Evolutionary conservation across 2,888 invertebrate species (phyloP).

Genomic region (Cryptops parisi): DNA sequence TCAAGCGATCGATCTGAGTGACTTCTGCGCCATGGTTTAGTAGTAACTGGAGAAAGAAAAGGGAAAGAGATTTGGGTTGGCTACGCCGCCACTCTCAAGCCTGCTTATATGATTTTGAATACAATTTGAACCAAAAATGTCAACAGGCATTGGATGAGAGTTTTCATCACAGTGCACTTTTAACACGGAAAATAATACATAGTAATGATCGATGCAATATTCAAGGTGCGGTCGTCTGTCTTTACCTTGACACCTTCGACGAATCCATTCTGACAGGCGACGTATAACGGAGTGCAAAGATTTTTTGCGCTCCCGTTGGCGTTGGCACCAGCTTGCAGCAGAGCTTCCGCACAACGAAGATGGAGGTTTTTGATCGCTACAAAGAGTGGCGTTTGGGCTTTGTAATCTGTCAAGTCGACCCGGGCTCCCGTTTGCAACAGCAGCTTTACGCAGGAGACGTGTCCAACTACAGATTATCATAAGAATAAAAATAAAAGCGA

Average conservation of each 20-base stretch:
- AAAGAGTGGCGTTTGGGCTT: slow-evolving; percentile 26
- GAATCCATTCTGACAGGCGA: slow-evolving; percentile 24
- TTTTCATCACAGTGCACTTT: too few relatives aligned
- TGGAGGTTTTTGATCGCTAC: slow-evolving; percentile 24
- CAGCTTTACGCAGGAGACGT: slow-evolving; percentile 17
- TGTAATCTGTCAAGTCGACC: slow-evolving; percentile 22
- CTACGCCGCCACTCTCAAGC: too few relatives aligned
- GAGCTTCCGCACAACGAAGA: slow-evolving; percentile 20
- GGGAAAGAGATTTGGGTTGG: not conserved
- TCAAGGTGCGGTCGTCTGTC: too few relatives aligned
- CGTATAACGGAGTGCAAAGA: slow-evolving; percentile 23
- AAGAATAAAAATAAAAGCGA: too few relatives aligned
- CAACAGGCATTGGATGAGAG: too few relatives aligned
- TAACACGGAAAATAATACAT: too few relatives aligned
- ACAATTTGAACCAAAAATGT: not conserved
- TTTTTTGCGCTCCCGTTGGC: slow-evolving; percentile 23
- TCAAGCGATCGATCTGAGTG: slow-evolving; percentile 11
- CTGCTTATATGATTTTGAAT: too few relatives aligned
- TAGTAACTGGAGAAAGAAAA: slow-evolving; percentile 12
- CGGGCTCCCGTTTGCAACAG: slow-evolving; percentile 22
- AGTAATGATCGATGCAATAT: too few relatives aligned
- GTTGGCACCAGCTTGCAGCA: slow-evolving; percentile 23
- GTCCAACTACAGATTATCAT: slow-evolving; percentile 20
- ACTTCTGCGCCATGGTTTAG: slow-evolving; percentile 15
- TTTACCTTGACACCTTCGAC: slow-evolving; percentile 21